Conservation (phyloP, 2,888 invertebrate species). For the Lithophane leautieri region DNA sequence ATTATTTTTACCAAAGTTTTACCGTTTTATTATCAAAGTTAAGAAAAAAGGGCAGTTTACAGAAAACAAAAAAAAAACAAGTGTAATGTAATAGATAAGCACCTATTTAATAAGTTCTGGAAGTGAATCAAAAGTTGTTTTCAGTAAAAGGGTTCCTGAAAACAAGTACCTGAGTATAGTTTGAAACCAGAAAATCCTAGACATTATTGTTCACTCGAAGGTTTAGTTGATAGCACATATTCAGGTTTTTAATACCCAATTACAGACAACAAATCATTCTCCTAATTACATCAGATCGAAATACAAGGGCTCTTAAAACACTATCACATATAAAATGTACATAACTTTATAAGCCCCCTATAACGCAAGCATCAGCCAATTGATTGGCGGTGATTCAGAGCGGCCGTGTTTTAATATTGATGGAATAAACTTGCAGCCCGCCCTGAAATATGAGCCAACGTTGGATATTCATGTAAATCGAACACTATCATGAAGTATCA, state of each 20-base stretch:
- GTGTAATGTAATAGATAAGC: background rate
- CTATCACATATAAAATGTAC: conserved; percentile 26
- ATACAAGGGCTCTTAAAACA: conserved; percentile 19
- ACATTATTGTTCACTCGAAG: background rate
- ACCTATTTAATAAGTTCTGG: background rate
- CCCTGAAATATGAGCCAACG: conserved; percentile 53
- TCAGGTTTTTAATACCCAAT: background rate
- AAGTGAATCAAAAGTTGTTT: background rate
- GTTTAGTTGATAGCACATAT: background rate
- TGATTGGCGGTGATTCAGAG: conserved; percentile 59
- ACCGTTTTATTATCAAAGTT: background rate
- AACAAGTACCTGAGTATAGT: background rate
- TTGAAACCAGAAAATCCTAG: background rate
- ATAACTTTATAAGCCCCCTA: conserved; percentile 30
- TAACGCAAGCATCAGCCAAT: conserved; percentile 52
- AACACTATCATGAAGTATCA: conserved; percentile 50
- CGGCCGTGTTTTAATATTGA: conserved; percentile 58
- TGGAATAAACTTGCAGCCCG: conserved; percentile 52
- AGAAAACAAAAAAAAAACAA: background rate
- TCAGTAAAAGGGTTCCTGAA: background rate
- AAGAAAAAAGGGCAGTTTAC: background rate
- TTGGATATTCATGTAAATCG: conserved; percentile 57
- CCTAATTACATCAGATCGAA: background rate
- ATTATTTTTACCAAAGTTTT: too few species aligned
- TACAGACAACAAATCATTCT: background rate